Evolutionary conservation across 1,140 invertebrate genomes (phyloP), one percentile per base, ranked within the genome.

Genomic region (Meloidogyne hapla): DNA sequence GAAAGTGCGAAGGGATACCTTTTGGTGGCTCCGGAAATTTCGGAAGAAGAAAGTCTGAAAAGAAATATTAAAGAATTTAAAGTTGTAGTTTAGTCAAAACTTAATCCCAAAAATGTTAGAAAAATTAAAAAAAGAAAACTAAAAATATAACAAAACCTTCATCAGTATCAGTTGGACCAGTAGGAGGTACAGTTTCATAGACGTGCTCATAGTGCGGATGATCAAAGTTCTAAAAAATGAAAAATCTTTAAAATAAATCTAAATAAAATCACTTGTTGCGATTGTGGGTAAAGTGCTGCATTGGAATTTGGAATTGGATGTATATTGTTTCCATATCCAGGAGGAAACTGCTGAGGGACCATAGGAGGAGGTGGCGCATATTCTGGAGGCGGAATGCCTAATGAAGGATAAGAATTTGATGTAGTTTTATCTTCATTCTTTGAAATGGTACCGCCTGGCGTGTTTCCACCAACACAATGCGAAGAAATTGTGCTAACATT

Each of bases 11-110:
- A n/a, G 76, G 80, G 38, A 80, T 48, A 15, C 77, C 69, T 21
- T 48, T 76, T 21, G 83, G 83, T 18, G 83, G 83, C 42, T 86
- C 84, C 3, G 83, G 83, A 65, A 85, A 86, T 40, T 79, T 76
- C 65, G 81, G 63, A 42, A 81, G 38, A 63, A 69, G 64, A 77
- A 85, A 77, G 21, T 82, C 81, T 82, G 69, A 69, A 74, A 79
- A n/a, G 9, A 45, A 33, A 79, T n/a, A 13, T 33, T 25, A 12
- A 10, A 48, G n/a, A n/a, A n/a, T n/a, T n/a, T n/a, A n/a, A n/a
- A n/a, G n/a, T n/a, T n/a, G n/a, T n/a, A n/a, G n/a, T n/a, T n/a
- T n/a, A n/a, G n/a, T n/a, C n/a, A n/a, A n/a, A n/a, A n/a, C n/a
- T n/a, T n/a, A n/a, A n/a, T n/a, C n/a, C n/a, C n/a, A n/a, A n/a